These are phyloP conservation scores for Triplophysa rosa DNA, from an alignment of 2,113 vertebrate species.

Conservation along the genomic window DNA sequence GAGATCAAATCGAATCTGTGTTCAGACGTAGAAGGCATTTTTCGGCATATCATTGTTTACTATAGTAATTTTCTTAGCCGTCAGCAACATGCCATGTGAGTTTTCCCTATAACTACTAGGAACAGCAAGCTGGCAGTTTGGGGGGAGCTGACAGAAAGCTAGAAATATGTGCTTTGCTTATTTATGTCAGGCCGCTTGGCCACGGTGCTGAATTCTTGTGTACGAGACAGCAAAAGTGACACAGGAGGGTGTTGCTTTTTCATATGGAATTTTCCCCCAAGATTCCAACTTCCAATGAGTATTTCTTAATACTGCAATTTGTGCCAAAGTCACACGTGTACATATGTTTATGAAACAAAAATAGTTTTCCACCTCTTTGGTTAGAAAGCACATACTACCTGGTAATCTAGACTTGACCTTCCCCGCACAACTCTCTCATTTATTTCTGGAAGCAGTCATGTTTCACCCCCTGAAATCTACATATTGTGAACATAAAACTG, in stretches of 20 bases:
- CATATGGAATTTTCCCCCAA: not conserved
- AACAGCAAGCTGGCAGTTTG: constrained; percentile 1
- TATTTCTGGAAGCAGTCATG: not conserved
- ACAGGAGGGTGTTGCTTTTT: not conserved
- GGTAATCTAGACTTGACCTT: not conserved
- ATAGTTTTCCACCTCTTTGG: not conserved
- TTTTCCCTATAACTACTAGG: not conserved
- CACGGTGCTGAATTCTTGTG: not conserved
- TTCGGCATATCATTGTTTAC: not conserved
- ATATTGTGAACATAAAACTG: not conserved
- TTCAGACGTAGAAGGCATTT: not conserved
- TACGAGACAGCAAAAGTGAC: not conserved
- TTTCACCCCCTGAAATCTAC: not conserved
- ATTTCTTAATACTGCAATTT: not conserved
- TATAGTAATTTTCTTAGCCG: not conserved
- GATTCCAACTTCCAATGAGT: not conserved
- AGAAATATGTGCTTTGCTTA: constrained; percentile 13
- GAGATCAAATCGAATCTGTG: not conserved
- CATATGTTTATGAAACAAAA: not conserved
- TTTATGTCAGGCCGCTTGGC: not conserved
- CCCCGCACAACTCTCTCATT: not conserved
- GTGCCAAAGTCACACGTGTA: not conserved
- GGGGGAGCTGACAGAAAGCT: constrained; percentile 6
- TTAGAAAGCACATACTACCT: constrained; percentile 3
- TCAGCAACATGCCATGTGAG: not conserved